Percentiles rank a stretch among this genome's conserved stretches.
Conservation (phyloP, 1,140 invertebrate genomes). For the Littorina saxatilis region DNA sequence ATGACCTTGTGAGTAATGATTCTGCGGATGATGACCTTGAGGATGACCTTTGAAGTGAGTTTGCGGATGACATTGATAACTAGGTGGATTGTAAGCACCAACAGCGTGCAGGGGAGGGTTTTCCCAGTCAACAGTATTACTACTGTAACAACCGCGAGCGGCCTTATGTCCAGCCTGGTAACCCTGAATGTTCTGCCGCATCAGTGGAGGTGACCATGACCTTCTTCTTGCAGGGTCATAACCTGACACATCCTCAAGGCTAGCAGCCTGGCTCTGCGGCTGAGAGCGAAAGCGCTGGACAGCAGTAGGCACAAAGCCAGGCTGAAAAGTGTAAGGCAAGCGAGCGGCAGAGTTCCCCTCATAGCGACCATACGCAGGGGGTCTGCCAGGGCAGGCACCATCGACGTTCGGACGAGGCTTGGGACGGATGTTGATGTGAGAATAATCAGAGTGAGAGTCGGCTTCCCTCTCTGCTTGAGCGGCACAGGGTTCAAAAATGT, state of each 20-base stretch:
- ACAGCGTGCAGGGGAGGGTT: neutral
- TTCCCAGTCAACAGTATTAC: conserved; percentile 3
- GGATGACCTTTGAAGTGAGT: neutral
- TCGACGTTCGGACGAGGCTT: neutral
- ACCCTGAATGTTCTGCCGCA: neutral
- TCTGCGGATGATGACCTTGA: neutral
- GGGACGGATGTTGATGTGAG: conserved; percentile 12
- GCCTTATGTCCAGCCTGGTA: neutral
- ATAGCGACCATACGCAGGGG: neutral
- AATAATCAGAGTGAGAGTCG: neutral
- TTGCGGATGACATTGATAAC: neutral
- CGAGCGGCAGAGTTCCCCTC: neutral
- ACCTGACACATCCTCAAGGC: neutral
- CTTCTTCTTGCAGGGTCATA: neutral
- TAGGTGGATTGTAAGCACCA: too few species aligned
- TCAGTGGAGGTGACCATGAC: neutral
- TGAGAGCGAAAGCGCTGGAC: neutral
- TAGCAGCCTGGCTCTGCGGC: neutral
- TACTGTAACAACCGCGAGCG: conserved; percentile 1
- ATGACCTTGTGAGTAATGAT: too few species aligned
- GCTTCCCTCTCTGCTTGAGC: neutral
- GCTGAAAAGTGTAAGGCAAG: neutral
- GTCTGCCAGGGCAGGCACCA: neutral
- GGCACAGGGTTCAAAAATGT: neutral
- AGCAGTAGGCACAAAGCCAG: neutral